phyloP scores from a whole-genome alignment of 1,140 invertebrate genomes.

The Drosophila insularis region DNA sequence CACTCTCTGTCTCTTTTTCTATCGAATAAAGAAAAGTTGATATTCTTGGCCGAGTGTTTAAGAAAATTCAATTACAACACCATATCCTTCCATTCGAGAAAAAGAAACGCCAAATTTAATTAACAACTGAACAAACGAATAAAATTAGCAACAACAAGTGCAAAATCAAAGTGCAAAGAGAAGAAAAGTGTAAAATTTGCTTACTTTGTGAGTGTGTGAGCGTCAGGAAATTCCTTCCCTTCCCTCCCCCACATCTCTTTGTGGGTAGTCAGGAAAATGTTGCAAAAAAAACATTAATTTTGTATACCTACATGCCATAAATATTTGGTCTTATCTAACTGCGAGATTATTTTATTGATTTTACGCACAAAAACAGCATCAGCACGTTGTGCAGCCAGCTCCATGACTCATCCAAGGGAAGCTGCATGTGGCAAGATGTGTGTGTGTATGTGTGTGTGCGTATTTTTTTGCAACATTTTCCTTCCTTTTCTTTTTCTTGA shows the following conservation, averaged over 20 bases:
- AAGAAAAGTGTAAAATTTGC: constrained; percentile 19
- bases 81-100: background rate
- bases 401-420: constrained; percentile 18
- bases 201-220: constrained; percentile 50
- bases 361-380: constrained; percentile 51
- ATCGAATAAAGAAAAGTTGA: constrained; percentile 1
- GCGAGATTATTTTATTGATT: constrained; percentile 42
- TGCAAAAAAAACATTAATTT: constrained; percentile 17
- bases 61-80: constrained; percentile 11
- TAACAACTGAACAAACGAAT: background rate
- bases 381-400: constrained; percentile 35
- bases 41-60: constrained; percentile 15
- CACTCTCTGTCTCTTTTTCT: background rate
- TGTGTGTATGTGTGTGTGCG: background rate
- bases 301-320: constrained; percentile 11
- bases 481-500: background rate
- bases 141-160: background rate
- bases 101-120: background rate
- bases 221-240: background rate
- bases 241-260: background rate
- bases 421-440: background rate
- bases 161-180: constrained; percentile 9
- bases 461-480: constrained; percentile 44
- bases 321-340: constrained; percentile 19
- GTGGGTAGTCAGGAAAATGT: constrained; percentile 25